phyloP scores from a whole-genome alignment of 2,797 vertebrate species.

The Muraenolepis orangiensis region DNA sequence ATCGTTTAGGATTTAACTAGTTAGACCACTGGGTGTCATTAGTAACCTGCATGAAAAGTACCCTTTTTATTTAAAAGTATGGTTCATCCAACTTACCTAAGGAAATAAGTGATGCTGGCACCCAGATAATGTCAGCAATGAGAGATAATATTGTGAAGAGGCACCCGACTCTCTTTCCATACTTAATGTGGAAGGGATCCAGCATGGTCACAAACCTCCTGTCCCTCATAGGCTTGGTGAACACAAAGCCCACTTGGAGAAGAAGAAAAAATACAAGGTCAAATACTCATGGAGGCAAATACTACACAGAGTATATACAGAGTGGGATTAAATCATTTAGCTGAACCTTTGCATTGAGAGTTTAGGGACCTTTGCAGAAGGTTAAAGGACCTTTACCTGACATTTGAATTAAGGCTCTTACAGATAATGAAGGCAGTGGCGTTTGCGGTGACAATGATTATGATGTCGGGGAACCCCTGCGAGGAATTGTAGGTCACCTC shows the following conservation, averaged over 20 bases:
- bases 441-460: background rate
- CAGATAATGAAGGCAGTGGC: background rate
- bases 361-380: too few species aligned
- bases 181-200: constrained; percentile 59
- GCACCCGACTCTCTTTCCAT: constrained; percentile 33
- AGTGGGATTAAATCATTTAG: too few species aligned
- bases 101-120: background rate
- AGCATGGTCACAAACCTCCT: constrained; percentile 55
- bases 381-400: background rate
- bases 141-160: constrained; percentile 24
- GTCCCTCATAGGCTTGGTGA: constrained; percentile 44
- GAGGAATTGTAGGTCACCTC: background rate
- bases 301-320: too few species aligned
- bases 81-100: background rate
- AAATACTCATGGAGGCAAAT: background rate
- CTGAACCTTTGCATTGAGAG: too few species aligned
- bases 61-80: too few species aligned
- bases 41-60: too few species aligned
- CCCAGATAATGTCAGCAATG: constrained; percentile 3
- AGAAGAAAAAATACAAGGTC: background rate
- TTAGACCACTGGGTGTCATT: too few species aligned
- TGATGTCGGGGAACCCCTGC: background rate
- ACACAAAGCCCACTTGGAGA: constrained; percentile 32
- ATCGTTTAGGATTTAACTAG: too few species aligned
- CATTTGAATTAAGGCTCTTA: background rate